phyloP scores from a whole-genome alignment of 2,888 invertebrate species.

The Caenorhabditis angaria region DNA sequence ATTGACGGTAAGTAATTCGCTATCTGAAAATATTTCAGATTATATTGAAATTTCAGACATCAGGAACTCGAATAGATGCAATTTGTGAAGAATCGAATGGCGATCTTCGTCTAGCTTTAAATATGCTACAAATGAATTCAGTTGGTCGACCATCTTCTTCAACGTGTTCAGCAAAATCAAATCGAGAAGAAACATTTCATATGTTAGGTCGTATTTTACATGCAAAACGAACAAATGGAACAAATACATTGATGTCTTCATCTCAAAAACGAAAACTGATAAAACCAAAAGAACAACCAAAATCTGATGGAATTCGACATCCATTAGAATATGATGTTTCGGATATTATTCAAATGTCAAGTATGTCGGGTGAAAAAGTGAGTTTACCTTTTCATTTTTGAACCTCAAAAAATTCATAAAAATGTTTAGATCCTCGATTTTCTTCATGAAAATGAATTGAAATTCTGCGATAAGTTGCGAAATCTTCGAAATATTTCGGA shows the following conservation, averaged over 20 bases:
- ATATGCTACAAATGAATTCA: conserved; percentile 35
- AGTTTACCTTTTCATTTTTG: conserved; percentile 1
- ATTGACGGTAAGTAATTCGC: not conserved
- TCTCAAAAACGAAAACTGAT: conserved; percentile 5
- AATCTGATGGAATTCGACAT: conserved; percentile 6
- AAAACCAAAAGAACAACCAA: not conserved
- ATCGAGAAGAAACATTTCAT: conserved; percentile 34
- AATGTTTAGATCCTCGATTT: conserved; percentile 19
- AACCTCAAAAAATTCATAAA: conserved; percentile 8
- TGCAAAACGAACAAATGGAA: conserved; percentile 22
- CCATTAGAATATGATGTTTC: conserved; percentile 28
- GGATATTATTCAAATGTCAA: conserved; percentile 39
- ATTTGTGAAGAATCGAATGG: conserved; percentile 21
- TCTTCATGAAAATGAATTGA: conserved; percentile 26
- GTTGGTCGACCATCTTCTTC: not conserved
- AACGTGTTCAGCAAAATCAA: conserved; percentile 13
- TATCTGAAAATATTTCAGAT: not conserved
- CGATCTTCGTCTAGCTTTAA: conserved; percentile 32
- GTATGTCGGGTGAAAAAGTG: conserved; percentile 23
- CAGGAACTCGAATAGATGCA: conserved; percentile 10
- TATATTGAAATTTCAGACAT: conserved; percentile 9
- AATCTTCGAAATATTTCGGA: conserved; percentile 24
- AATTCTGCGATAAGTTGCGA: conserved; percentile 20
- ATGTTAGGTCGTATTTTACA: conserved; percentile 40
- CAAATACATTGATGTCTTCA: not conserved